phyloP scores from a whole-genome alignment of 1,140 invertebrate genomes.

The Drosophila miranda region DNA sequence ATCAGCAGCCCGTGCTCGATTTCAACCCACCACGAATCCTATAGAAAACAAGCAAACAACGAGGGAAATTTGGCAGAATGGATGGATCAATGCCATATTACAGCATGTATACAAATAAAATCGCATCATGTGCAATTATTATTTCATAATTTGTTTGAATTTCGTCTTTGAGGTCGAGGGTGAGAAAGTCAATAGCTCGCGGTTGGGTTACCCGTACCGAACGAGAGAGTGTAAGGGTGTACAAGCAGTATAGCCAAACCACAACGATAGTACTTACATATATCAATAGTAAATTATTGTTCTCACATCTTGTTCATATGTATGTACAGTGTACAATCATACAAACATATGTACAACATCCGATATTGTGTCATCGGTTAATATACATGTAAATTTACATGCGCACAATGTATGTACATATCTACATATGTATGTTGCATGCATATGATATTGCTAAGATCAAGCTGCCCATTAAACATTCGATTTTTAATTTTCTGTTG shows the following conservation, averaged over 20 bases:
- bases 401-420: no score
- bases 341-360: no score
- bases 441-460: no score
- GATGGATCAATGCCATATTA: constrained; percentile 51
- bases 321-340: no score
- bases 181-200: constrained; percentile 74
- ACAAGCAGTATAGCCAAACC: background rate
- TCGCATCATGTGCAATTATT: constrained; percentile 72
- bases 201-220: constrained; percentile 27
- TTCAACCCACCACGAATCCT: constrained; percentile 56
- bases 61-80: constrained; percentile 59
- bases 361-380: no score
- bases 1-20: constrained; percentile 44
- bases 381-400: no score
- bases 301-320: no score
- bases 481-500: no score
- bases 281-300: no score
- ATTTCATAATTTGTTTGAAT: constrained; percentile 78
- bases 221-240: background rate
- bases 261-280: background rate
- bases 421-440: no score
- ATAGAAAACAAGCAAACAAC: constrained; percentile 20
- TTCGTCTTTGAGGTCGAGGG: constrained; percentile 44
- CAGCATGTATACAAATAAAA: constrained; percentile 47
- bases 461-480: no score